Conservation (phyloP, 2,797 vertebrate genomes). For the Triplophysa yarkandensis region DNA sequence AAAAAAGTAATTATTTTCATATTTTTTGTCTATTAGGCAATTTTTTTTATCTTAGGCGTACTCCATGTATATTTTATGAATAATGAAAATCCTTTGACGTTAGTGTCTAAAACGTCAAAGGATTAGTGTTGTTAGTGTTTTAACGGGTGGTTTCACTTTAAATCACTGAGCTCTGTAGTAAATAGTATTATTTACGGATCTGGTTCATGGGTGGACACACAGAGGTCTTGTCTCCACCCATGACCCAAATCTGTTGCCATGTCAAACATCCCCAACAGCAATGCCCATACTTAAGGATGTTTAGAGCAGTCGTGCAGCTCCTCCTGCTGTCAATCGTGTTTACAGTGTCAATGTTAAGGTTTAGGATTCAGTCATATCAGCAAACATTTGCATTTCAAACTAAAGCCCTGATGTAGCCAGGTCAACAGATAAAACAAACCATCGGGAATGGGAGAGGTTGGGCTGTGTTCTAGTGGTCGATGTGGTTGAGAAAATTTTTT, state of each 20-base stretch:
- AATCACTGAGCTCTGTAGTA: not conserved
- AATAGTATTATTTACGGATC: slow-evolving; percentile 9
- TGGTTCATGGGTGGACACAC: too few species aligned
- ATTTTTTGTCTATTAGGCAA: too few species aligned
- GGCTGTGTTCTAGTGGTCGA: not conserved
- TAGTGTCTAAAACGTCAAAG: too few species aligned
- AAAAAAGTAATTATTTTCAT: too few species aligned
- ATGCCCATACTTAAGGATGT: slow-evolving; percentile 28
- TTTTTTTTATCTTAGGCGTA: too few species aligned
- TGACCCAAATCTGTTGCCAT: slow-evolving; percentile 16
- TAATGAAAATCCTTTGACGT: too few species aligned
- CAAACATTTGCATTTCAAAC: not conserved
- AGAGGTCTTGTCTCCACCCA: slow-evolving; percentile 1
- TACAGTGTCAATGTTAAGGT: slow-evolving; percentile 49
- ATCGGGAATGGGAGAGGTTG: not conserved
- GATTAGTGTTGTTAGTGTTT: too few species aligned
- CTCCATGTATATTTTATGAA: too few species aligned
- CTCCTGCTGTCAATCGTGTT: slow-evolving; percentile 52
- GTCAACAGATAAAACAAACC: not conserved
- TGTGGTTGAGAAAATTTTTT: not conserved
- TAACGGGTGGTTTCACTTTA: not conserved
- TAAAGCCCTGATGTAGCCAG: not conserved
- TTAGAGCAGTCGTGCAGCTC: slow-evolving; percentile 51
- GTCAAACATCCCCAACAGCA: slow-evolving; percentile 5
- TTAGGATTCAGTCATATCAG: slow-evolving; percentile 22